Conservation (phyloP, 1,140 invertebrate genomes). For the Sycobia sp. region DNA sequence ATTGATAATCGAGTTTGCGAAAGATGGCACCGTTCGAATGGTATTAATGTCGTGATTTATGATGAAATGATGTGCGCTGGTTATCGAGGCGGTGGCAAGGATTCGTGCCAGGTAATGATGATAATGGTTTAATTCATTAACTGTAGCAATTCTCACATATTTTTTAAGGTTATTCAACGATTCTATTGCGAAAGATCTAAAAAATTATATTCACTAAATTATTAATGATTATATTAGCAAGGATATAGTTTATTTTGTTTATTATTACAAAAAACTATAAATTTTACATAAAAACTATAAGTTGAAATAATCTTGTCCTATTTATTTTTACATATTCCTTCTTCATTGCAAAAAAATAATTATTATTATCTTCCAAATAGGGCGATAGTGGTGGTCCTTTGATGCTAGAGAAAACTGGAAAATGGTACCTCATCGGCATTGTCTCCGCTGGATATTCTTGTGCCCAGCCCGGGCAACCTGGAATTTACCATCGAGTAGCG, state of each 20-base stretch:
- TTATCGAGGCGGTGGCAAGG: conserved; percentile 87
- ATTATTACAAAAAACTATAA: too few relatives aligned
- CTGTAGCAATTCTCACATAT: background rate
- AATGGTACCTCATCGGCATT: conserved; percentile 89
- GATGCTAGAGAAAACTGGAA: conserved; percentile 82
- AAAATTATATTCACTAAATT: too few relatives aligned
- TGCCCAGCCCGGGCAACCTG: conserved; percentile 87
- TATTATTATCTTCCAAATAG: conserved; percentile 51
- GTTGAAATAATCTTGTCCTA: too few relatives aligned
- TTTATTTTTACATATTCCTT: too few relatives aligned
- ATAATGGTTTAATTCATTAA: conserved; percentile 4
- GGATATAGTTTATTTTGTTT: too few relatives aligned
- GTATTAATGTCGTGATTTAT: conserved; percentile 92
- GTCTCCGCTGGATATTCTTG: conserved; percentile 94
- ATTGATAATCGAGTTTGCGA: conserved; percentile 88
- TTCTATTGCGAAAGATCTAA: too few relatives aligned
- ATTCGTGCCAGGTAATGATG: conserved; percentile 80
- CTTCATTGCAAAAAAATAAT: too few relatives aligned
- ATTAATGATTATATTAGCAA: too few relatives aligned
- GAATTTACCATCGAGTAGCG: conserved; percentile 92
- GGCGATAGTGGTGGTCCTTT: conserved; percentile 88
- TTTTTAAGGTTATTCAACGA: too few relatives aligned
- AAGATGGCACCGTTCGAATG: conserved; percentile 77
- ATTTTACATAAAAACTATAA: too few relatives aligned
- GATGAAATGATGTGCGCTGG: conserved; percentile 98